Evolutionary conservation across 2,113 vertebrate genomes (phyloP).

Genomic region (Sceloporus undulatus): DNA sequence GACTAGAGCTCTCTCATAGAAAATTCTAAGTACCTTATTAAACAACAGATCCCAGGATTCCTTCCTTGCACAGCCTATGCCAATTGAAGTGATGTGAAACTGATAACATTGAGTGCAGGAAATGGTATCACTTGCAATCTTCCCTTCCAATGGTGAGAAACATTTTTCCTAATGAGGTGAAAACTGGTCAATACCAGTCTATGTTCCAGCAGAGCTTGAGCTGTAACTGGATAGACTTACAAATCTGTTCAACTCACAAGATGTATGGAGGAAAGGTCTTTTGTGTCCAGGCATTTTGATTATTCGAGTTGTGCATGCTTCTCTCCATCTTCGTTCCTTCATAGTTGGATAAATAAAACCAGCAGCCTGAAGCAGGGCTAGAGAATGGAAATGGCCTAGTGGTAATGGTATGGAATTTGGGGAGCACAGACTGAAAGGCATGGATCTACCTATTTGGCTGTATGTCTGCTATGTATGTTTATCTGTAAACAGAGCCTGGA

Average conservation of each 20-base stretch:
- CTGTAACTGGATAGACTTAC: neutral
- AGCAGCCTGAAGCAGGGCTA: neutral
- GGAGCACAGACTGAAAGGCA: neutral
- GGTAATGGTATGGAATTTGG: neutral
- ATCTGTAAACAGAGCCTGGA: too few relatives aligned
- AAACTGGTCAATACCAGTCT: neutral
- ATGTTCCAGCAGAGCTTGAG: neutral
- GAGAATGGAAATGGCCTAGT: neutral
- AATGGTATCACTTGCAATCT: too few relatives aligned
- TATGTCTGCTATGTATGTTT: neutral
- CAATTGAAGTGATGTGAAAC: too few relatives aligned
- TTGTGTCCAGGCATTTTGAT: neutral
- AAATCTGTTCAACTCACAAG: neutral
- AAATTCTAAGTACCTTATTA: too few relatives aligned
- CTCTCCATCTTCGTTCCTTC: neutral
- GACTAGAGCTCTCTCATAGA: too few relatives aligned
- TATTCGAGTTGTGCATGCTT: neutral
- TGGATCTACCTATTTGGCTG: neutral
- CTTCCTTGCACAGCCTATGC: too few relatives aligned
- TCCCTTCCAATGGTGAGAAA: neutral
- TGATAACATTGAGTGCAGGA: too few relatives aligned
- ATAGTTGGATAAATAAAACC: neutral
- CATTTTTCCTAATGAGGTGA: neutral
- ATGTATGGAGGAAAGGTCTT: too few relatives aligned
- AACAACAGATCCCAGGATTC: too few relatives aligned